Evolutionary conservation across 2,113 vertebrate species (phyloP).

Genomic region (Peromyscus polionotus): DNA sequence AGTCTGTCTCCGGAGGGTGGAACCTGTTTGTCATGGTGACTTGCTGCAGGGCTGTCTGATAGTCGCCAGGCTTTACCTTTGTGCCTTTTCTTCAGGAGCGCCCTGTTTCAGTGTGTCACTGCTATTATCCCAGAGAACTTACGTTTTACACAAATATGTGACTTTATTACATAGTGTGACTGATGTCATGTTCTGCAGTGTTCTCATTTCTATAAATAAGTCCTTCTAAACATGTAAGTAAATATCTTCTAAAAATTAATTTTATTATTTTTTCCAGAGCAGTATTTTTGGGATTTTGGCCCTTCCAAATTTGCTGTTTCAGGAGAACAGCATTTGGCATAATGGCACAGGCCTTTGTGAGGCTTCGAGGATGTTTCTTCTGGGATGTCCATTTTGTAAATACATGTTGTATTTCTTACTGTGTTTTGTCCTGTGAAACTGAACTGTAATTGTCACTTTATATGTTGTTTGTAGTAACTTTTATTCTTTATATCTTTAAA

Average conservation of each 20-base stretch:
- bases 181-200: neutral
- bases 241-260: neutral
- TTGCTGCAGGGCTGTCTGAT: neutral
- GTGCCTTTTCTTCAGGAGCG: neutral
- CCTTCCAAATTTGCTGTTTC: neutral
- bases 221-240: neutral
- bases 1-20: neutral
- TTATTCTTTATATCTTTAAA: neutral
- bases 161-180: neutral
- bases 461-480: neutral
- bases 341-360: neutral
- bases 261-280: neutral
- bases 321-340: neutral
- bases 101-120: neutral
- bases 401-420: neutral
- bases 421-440: neutral
- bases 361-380: neutral
- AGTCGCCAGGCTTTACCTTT: neutral
- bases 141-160: neutral
- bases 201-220: neutral
- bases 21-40: neutral
- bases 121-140: neutral
- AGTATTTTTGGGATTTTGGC: neutral
- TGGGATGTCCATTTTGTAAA: neutral
- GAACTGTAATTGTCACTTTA: neutral